phyloP scores from a whole-genome alignment of 1,140 invertebrate species.

The Ptiloglossa arizonensis region DNA sequence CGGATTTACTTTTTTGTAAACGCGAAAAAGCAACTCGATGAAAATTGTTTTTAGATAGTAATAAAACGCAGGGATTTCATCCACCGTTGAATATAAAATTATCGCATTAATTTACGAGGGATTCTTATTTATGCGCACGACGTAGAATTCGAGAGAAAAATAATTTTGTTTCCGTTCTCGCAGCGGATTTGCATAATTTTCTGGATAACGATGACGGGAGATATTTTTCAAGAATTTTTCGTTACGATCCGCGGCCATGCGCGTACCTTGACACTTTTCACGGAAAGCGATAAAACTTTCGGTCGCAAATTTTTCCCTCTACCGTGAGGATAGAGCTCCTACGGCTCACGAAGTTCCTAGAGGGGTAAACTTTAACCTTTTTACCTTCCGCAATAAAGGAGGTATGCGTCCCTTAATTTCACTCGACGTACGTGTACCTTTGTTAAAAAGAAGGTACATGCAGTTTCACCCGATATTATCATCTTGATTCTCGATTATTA shows the following conservation, averaged over 20 bases:
- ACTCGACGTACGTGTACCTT: neutral
- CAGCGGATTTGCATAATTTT: neutral
- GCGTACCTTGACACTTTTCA: neutral
- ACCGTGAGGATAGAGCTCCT: no score
- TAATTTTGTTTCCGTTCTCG: neutral
- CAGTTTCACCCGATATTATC: no score
- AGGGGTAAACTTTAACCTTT: neutral
- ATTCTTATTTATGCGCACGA: neutral
- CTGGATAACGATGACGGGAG: neutral
- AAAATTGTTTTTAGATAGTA: neutral
- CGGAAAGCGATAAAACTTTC: conserved; percentile 6
- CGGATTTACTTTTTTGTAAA: no score
- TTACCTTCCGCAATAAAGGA: neutral
- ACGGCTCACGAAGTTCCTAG: neutral
- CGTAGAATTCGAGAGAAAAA: neutral
- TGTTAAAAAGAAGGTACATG: neutral
- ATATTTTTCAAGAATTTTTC: conserved; percentile 25
- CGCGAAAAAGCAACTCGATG: no score
- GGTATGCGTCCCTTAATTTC: neutral
- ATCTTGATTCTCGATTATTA: no score
- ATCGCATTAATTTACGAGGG: neutral
- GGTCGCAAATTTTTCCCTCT: neutral
- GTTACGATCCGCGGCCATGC: neutral
- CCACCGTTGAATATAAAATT: neutral
- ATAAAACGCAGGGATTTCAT: neutral